These are phyloP conservation scores for Tachuris rubrigastra DNA, from an alignment of 2,113 vertebrate species.

Conservation along the genomic window DNA sequence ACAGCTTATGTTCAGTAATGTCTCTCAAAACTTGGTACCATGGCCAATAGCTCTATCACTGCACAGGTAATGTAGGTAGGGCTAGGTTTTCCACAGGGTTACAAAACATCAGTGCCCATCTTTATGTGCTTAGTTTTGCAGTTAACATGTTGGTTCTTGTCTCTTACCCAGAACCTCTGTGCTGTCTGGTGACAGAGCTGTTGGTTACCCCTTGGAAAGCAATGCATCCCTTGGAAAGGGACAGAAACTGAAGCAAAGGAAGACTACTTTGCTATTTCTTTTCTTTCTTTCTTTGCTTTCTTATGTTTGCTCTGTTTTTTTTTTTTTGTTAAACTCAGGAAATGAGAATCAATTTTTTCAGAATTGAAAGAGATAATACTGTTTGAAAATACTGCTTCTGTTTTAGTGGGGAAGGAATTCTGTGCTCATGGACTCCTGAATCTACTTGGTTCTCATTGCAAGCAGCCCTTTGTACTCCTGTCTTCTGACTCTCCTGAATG, in stretches of 20 bases:
- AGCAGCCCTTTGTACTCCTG: not conserved
- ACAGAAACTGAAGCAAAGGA: not conserved
- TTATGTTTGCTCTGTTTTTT: not conserved
- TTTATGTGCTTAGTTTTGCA: not conserved
- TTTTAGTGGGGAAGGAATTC: not conserved
- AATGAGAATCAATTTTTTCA: not conserved
- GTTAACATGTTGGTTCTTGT: not conserved
- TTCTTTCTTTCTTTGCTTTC: not conserved
- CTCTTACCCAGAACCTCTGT: not conserved
- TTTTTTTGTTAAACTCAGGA: not conserved
- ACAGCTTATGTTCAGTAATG: not conserved
- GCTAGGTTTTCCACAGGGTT: not conserved
- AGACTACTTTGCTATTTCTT: not conserved
- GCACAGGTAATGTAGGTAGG: not conserved
- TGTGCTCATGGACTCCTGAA: not conserved
- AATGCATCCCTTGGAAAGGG: not conserved
- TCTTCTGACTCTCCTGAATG: not conserved
- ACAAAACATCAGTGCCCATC: no score
- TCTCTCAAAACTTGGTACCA: not conserved
- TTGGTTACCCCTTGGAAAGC: not conserved
- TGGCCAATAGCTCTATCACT: not conserved
- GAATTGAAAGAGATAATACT: not conserved
- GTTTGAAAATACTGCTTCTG: not conserved
- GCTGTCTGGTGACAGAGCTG: not conserved
- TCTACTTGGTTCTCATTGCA: not conserved